A percentile compares a stretch with the other conserved stretches of the same genome.
Evolutionary conservation across 53 echinoderm and acorn worm genomes (phyloP).

Genomic region (Echinarachnius parma): DNA sequence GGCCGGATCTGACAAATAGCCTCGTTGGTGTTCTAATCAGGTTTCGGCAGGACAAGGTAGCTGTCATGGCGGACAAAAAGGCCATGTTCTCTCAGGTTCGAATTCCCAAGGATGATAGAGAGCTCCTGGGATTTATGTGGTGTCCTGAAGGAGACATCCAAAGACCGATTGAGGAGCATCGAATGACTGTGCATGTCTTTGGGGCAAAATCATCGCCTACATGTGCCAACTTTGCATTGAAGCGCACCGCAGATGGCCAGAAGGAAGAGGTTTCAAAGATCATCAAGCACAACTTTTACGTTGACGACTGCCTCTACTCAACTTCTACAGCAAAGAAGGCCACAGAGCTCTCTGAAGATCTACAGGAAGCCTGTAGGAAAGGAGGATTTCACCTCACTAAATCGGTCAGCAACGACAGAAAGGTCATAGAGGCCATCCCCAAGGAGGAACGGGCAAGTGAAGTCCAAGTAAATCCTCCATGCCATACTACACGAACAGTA

Average conservation of each 20-base stretch:
- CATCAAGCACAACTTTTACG: conserved; percentile 47
- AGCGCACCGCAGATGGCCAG: conserved; percentile 44
- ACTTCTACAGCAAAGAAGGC: conserved; percentile 36
- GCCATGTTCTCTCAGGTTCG: conserved; percentile 54
- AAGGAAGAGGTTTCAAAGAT: conserved; percentile 2
- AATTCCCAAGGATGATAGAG: conserved; percentile 41
- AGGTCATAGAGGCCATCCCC: conserved; percentile 39
- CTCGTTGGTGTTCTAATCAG: conserved; percentile 36
- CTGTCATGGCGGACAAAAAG: conserved; percentile 51
- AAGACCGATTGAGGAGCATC: conserved; percentile 32
- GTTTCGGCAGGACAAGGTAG: conserved; percentile 39
- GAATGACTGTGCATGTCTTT: conserved; percentile 59
- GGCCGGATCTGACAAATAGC: conserved; percentile 32
- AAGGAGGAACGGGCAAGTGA: conserved; percentile 34
- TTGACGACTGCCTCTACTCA: conserved; percentile 53
- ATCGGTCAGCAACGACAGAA: conserved; percentile 46
- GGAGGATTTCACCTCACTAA: conserved; percentile 65
- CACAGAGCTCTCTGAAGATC: neutral
- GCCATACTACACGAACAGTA: conserved; percentile 43
- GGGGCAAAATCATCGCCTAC: conserved; percentile 53
- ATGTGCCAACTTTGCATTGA: conserved; percentile 47
- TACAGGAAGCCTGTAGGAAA: neutral
- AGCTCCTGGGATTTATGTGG: conserved; percentile 52
- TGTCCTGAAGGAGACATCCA: conserved; percentile 48
- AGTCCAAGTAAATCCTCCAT: conserved; percentile 42